Percentiles rank a stretch among this genome's conserved stretches.
These are phyloP conservation scores for Ardeotis arabs DNA, from an alignment of 2,113 vertebrate species.

Conservation along the genomic window DNA sequence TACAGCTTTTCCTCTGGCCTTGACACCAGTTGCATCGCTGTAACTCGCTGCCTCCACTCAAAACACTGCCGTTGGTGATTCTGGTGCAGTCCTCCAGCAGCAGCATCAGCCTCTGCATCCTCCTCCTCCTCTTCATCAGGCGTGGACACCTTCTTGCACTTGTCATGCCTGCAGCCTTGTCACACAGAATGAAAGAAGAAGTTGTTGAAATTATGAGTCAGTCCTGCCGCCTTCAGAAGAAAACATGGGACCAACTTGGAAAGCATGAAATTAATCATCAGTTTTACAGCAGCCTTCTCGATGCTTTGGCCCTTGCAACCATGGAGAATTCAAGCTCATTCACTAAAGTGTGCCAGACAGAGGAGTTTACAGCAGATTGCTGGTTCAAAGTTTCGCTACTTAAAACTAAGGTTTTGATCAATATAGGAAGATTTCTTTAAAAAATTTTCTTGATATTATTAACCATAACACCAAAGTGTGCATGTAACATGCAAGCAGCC, in stretches of 20 bases:
- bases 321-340: not conserved
- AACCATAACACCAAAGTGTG: not conserved
- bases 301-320: not conserved
- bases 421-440: not conserved
- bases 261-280: not conserved
- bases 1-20: not conserved
- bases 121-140: not conserved
- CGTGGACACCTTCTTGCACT: accelerated
- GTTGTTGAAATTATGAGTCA: not conserved
- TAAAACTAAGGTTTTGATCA: not conserved
- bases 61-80: not conserved
- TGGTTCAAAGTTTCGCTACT: not conserved
- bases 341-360: not conserved
- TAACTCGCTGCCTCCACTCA: not conserved
- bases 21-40: accelerated
- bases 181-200: not conserved
- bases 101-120: not conserved
- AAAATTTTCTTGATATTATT: not conserved
- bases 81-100: accelerated
- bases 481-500: not conserved
- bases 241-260: not conserved
- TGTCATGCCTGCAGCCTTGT: accelerated
- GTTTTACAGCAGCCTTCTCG: not conserved
- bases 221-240: not conserved
- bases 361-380: not conserved